These are phyloP conservation scores for Choloepus hoffmanni DNA, from an alignment of 2,113 vertebrate species.

Conservation along the genomic window DNA sequence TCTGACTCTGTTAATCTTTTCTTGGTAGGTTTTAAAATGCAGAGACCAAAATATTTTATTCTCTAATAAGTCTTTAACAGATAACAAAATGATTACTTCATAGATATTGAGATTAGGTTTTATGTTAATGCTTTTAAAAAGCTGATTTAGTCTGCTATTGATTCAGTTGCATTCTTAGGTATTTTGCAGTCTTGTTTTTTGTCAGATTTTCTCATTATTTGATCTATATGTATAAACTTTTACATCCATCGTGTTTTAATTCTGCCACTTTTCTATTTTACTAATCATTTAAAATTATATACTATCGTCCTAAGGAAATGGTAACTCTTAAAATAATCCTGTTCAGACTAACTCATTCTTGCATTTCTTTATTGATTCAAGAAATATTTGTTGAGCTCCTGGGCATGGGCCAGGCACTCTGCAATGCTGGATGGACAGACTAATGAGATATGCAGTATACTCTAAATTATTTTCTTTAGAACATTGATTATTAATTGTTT, in stretches of 20 bases:
- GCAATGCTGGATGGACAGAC: background rate
- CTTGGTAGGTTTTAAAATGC: constrained; percentile 18
- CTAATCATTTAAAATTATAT: background rate
- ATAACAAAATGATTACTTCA: background rate
- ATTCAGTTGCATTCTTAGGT: background rate
- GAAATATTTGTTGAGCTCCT: background rate
- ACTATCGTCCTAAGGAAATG: background rate
- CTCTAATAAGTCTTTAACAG: background rate
- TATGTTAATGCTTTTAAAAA: constrained; percentile 13
- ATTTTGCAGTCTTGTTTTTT: background rate
- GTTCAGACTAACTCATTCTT: background rate
- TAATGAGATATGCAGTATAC: background rate
- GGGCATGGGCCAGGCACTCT: background rate
- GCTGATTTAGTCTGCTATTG: background rate
- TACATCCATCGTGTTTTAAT: background rate
- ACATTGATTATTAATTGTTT: background rate
- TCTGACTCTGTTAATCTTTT: constrained; percentile 8
- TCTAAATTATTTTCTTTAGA: constrained; percentile 44
- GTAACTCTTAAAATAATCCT: background rate
- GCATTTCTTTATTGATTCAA: background rate
- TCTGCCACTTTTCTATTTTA: constrained; percentile 34
- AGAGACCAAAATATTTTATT: constrained; percentile 1
- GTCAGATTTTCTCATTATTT: background rate
- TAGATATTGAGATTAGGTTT: background rate
- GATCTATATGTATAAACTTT: background rate